Percentiles rank a stretch among this genome's conserved stretches.
Conservation (phyloP, 2,888 invertebrate genomes). For the Conops quadrifasciatus region DNA sequence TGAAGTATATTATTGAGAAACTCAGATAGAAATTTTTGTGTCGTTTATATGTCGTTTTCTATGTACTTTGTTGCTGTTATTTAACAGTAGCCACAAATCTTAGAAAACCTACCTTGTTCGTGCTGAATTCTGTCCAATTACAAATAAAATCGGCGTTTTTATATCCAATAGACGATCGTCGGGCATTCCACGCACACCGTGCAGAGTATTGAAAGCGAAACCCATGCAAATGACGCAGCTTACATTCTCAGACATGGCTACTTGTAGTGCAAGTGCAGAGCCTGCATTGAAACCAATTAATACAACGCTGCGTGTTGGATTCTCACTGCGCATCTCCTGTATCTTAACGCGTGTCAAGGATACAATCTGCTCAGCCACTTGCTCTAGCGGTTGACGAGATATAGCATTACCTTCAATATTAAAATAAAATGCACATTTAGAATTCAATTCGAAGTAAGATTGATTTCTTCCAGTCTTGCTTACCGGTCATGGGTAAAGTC, state of each 20-base stretch:
- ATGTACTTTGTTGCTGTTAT: no score
- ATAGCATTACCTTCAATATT: constrained; percentile 52
- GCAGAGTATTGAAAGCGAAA: constrained; percentile 77
- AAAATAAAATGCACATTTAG: neutral
- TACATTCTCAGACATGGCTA: constrained; percentile 76
- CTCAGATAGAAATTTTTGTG: neutral
- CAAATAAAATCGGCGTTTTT: constrained; percentile 78
- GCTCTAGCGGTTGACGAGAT: constrained; percentile 59
- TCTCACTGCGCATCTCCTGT: constrained; percentile 74
- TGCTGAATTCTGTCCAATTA: constrained; percentile 79
- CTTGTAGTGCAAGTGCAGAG: constrained; percentile 78
- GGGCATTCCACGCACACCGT: constrained; percentile 77
- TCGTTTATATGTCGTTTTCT: neutral
- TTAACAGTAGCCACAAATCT: constrained; percentile 41
- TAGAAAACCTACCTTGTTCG: constrained; percentile 69
- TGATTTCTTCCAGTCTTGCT: constrained; percentile 26
- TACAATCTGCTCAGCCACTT: constrained; percentile 72
- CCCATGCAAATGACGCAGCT: constrained; percentile 80
- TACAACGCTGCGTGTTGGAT: constrained; percentile 75
- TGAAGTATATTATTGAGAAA: neutral
- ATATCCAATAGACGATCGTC: constrained; percentile 79
- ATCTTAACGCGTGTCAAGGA: constrained; percentile 76
- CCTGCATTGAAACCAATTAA: constrained; percentile 82
- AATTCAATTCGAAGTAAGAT: neutral
- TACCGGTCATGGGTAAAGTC: constrained; percentile 57